A percentile compares a stretch with the other conserved stretches of the same genome.
These are phyloP conservation scores for Tursiops truncatus DNA, from an alignment of 2,113 vertebrate species.

Conservation along the genomic window DNA sequence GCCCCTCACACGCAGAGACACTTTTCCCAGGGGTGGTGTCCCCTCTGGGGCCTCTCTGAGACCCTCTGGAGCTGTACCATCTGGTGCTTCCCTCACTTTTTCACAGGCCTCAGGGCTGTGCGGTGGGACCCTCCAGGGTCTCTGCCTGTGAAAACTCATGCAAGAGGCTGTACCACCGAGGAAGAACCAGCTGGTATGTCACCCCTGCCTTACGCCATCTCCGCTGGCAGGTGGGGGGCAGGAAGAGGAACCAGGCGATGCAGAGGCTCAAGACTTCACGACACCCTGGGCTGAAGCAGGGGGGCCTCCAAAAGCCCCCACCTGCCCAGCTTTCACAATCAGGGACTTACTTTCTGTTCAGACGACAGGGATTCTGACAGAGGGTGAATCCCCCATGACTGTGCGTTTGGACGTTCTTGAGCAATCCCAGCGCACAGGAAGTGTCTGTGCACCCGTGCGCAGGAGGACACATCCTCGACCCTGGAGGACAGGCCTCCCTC, in stretches of 20 bases:
- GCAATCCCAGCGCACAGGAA: neutral
- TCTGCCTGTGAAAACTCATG: neutral
- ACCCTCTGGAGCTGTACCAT: neutral
- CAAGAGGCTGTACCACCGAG: neutral
- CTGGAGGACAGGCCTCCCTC: too few species aligned
- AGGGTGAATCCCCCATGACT: neutral
- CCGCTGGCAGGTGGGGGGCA: neutral
- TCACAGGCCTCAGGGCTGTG: neutral
- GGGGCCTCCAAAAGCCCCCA: neutral
- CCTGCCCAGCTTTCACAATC: neutral
- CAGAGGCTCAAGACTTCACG: neutral
- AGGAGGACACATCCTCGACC: neutral
- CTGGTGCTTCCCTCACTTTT: fast-evolving
- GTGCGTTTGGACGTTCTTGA: neutral
- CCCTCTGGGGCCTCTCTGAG: neutral
- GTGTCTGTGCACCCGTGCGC: neutral
- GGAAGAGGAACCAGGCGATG: neutral
- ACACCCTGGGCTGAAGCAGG: too few species aligned
- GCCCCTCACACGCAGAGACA: fast-evolving
- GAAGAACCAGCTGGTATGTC: fast-evolving
- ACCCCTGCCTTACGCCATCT: neutral
- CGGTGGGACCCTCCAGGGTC: neutral
- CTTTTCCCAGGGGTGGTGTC: neutral
- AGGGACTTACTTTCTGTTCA: neutral
- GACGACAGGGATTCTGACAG: neutral